Evolutionary conservation across 2,113 vertebrate species (phyloP).

Genomic region (Bufo gargarizans): DNA sequence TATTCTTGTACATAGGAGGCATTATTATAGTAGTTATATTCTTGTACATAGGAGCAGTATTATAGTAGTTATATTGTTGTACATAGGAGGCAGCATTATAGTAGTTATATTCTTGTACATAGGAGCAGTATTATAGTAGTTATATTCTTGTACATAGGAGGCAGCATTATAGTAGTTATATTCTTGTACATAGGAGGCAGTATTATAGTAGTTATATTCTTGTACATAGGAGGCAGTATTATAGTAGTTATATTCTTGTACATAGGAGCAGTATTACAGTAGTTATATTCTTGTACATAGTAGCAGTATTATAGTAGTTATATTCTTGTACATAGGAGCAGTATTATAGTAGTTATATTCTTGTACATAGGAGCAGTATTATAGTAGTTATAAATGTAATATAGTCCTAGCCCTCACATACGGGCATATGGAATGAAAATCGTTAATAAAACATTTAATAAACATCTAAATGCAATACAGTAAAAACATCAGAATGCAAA

Average conservation of each 20-base stretch:
- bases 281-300: background rate
- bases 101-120: background rate
- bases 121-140: background rate
- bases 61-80: background rate
- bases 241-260: background rate
- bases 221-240: background rate
- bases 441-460: too few species aligned
- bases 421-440: too few species aligned
- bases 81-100: background rate
- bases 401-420: too few species aligned
- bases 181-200: slow-evolving; percentile 1
- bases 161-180: background rate
- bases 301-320: slow-evolving; percentile 1
- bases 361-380: background rate
- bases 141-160: background rate
- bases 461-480: too few species aligned
- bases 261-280: background rate
- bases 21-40: too few species aligned
- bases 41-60: background rate
- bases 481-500: too few species aligned
- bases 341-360: background rate
- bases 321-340: background rate
- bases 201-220: slow-evolving; percentile 16
- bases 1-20: background rate
- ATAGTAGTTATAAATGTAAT: too few species aligned